Conservation (phyloP, 2,113 vertebrate genomes). For the Antennarius striatus region DNA sequence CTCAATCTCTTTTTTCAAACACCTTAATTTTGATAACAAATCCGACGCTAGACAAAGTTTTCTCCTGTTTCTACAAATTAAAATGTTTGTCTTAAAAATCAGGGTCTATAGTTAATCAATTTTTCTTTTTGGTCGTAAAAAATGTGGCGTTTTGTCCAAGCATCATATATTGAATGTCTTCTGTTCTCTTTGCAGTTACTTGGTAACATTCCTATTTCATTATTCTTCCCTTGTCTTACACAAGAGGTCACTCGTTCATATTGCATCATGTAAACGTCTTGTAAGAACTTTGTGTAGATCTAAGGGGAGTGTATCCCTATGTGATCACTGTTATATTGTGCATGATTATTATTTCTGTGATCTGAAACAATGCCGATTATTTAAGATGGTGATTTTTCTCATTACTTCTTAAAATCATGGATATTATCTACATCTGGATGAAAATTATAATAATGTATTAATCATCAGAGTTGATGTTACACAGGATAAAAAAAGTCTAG, state of each 20-base stretch:
- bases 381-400: too few relatives aligned
- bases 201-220: conserved; percentile 71
- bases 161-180: conserved; percentile 40
- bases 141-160: conserved; percentile 24
- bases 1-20: too few relatives aligned
- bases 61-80: background rate
- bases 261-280: background rate
- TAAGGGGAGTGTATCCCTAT: background rate
- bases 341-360: background rate
- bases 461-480: background rate
- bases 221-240: conserved; percentile 21
- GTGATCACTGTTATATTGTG: conserved; percentile 1
- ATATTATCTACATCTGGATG: too few relatives aligned
- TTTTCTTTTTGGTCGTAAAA: conserved; percentile 2
- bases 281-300: background rate
- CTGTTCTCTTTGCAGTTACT: conserved; percentile 45
- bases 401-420: too few relatives aligned
- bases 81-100: background rate
- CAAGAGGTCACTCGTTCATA: conserved; percentile 12
- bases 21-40: background rate
- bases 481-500: conserved; percentile 15
- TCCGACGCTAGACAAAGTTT: background rate
- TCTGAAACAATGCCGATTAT: background rate
- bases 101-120: too few relatives aligned
- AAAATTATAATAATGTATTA: too few relatives aligned